Evolutionary conservation across 2,888 invertebrate species (phyloP).

Genomic region (Protodeltote pygarga): DNA sequence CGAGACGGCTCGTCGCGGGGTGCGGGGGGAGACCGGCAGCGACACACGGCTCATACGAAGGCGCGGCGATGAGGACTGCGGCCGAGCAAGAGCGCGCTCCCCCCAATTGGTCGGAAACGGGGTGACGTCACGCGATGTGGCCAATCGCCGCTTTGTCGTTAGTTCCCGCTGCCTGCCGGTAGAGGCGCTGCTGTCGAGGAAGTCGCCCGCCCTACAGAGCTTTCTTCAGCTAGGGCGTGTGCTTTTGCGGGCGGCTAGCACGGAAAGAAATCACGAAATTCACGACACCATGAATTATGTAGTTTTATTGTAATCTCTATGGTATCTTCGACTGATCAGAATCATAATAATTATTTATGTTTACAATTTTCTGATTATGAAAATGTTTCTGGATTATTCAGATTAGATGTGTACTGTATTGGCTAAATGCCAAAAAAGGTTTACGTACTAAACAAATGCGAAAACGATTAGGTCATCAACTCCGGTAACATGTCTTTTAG

Average conservation of each 20-base stretch:
- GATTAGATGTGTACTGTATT: conserved; percentile 46
- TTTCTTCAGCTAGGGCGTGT: conserved; percentile 83
- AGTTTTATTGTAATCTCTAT: conserved; percentile 42
- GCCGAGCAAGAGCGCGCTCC: conserved; percentile 75
- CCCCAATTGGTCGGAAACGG: conserved; percentile 76
- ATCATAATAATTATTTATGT: conserved; percentile 40
- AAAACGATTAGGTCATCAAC: conserved; percentile 17
- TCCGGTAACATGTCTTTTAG: neutral
- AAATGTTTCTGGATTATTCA: conserved; percentile 35
- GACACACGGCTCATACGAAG: conserved; percentile 83
- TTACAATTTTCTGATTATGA: conserved; percentile 24
- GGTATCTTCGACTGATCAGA: conserved; percentile 36
- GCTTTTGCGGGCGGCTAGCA: conserved; percentile 77
- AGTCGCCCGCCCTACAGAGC: conserved; percentile 84
- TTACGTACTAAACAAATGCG: conserved; percentile 49
- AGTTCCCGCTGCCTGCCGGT: conserved; percentile 63
- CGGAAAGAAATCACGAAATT: conserved; percentile 65
- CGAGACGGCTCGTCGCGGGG: conserved; percentile 76
- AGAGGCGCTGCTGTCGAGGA: conserved; percentile 74
- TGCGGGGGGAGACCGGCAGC: conserved; percentile 74
- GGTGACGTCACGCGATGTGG: conserved; percentile 76
- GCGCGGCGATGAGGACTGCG: conserved; percentile 85
- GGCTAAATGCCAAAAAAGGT: conserved; percentile 63
- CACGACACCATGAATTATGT: conserved; percentile 60
- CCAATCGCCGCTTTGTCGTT: conserved; percentile 68